Evolutionary conservation across 2,113 vertebrate species (phyloP), one percentile per base, ranked within the genome.

Genomic region (Stigmatopora nigra): DNA sequence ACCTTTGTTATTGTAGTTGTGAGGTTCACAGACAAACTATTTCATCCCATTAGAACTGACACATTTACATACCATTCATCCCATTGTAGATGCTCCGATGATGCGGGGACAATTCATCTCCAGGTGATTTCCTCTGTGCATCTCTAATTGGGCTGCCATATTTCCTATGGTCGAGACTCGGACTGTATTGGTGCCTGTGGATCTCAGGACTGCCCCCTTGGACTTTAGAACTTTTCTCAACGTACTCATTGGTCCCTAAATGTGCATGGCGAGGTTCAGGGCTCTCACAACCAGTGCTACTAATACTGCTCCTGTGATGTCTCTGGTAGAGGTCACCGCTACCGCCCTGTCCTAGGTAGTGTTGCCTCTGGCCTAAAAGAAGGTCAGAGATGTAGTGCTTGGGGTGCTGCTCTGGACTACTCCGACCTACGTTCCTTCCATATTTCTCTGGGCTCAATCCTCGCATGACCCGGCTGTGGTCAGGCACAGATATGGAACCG

Each of bases 241-340:
- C 92, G 41, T 94, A 93, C 72, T 98, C 96, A 48, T 91, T 72
- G 68, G 89, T 91, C 71, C 93, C 93, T 19, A 93, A 84, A 1
- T 91, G 84, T 0, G 87, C 87, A 19, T 94, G 93, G 64, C 95
- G 93, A 22, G 91, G 91, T 51, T 98, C 96, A 0, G 95, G 95
- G 72, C 95, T 98, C 20, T 91, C 87, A 2, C 92, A 91, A 1
- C 93, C 89, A 1, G 68, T 71, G 16, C 86, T 71, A 67, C 85
- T 87, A 14, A 91, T 75, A 76, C 90, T 88, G 66, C 88, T 90
- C 75, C 93, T 90, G 86, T 95, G 93, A 88, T 94, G 94, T 86
- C 93, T 93, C 83, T 92, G 94, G 71, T 92, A 95, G 61, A 94
- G 92, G 72, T 98, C 95, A 0, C 93, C 91, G 35, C 92, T 93